Percentiles rank a stretch among this genome's conserved stretches.
These are phyloP conservation scores for Drosophila dives DNA, from an alignment of 2,888 invertebrate genomes.

Conservation along the genomic window DNA sequence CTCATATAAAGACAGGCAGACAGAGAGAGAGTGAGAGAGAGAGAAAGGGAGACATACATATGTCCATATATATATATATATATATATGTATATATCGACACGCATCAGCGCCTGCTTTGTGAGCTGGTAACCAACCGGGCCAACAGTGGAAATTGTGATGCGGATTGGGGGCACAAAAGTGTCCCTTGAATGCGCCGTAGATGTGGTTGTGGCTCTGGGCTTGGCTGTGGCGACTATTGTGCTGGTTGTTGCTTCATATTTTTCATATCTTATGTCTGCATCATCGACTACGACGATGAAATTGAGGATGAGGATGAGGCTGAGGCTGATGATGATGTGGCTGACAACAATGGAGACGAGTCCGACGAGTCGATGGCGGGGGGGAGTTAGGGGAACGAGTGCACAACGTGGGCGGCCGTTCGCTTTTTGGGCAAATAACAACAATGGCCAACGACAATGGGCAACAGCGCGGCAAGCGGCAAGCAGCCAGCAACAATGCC, in stretches of 20 bases:
- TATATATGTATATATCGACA: conserved; percentile 33
- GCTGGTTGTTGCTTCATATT: conserved; percentile 76
- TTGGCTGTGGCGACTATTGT: conserved; percentile 58
- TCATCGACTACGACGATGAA: conserved; percentile 61
- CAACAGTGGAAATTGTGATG: neutral
- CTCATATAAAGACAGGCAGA: conserved; percentile 14
- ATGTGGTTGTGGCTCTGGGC: conserved; percentile 5
- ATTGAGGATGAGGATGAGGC: conserved; percentile 3
- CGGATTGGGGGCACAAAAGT: conserved; percentile 21
- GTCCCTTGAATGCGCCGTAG: conserved; percentile 47
- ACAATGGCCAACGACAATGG: conserved; percentile 63
- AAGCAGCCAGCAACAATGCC: conserved; percentile 5
- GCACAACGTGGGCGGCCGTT: conserved; percentile 35
- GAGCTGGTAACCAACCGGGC: conserved; percentile 2
- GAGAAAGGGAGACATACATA: no score
- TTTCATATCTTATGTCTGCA: conserved; percentile 80
- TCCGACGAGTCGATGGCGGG: neutral
- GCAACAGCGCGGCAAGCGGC: conserved; percentile 22
- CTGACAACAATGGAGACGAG: conserved; percentile 66
- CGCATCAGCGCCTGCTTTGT: conserved; percentile 66
- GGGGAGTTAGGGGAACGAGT: neutral
- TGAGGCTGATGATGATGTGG: conserved; percentile 11
- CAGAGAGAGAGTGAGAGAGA: neutral
- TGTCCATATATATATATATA: no score
- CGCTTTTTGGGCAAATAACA: conserved; percentile 75